Evolutionary conservation across 2,113 vertebrate species (phyloP).

Genomic region (Ascaphus truei): DNA sequence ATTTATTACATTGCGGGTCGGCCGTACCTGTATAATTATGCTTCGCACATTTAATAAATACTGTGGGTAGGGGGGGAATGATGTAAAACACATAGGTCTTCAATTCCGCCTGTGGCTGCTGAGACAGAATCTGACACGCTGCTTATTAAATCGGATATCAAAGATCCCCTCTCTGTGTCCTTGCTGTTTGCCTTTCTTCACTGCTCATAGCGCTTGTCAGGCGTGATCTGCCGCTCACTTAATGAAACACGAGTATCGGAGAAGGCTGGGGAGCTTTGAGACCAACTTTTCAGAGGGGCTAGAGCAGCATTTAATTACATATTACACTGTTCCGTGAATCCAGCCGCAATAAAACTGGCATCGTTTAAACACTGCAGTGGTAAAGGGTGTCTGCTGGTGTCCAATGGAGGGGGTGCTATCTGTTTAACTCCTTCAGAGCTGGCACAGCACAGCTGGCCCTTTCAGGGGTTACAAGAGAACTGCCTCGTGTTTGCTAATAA

Average conservation of each 20-base stretch:
- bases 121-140: not conserved
- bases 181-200: not conserved
- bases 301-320: constrained; percentile 22
- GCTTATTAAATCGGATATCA: constrained; percentile 20
- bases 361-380: not conserved
- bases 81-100: not conserved
- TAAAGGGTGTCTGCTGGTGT: not conserved
- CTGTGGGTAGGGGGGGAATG: not conserved
- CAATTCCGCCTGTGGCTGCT: not conserved
- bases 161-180: not conserved
- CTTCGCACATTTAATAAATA: constrained; percentile 12
- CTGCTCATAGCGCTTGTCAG: constrained; percentile 20
- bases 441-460: no score
- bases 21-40: not conserved
- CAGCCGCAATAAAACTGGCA: not conserved
- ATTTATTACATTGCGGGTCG: not conserved
- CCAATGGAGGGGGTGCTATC: not conserved
- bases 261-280: not conserved
- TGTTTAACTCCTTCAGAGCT: not conserved
- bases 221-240: constrained; percentile 1
- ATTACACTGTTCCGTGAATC: not conserved
- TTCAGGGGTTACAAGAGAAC: no score
- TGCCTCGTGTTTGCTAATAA: no score
- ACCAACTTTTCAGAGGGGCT: not conserved
- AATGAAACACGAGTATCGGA: constrained; percentile 5